Conservation (phyloP, 2,797 vertebrate species). For the Crenuchus spilurus region DNA sequence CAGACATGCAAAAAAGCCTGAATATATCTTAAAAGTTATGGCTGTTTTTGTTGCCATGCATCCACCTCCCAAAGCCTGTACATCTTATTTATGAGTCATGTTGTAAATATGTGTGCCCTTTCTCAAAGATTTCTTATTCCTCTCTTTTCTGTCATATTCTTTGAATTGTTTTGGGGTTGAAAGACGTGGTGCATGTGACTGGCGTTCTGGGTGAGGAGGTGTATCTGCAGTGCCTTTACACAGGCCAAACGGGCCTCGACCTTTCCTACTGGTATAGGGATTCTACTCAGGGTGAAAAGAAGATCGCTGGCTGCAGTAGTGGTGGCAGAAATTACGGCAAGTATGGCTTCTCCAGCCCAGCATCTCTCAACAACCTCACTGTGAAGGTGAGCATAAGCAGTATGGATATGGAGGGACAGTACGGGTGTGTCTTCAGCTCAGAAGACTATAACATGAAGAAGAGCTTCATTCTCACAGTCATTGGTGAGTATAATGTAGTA, state of each 20-base stretch:
- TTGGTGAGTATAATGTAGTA: slow-evolving; percentile 75
- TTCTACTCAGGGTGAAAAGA: slow-evolving; percentile 41
- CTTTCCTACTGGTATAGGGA: slow-evolving; percentile 63
- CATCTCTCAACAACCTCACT: slow-evolving; percentile 73
- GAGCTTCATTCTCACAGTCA: slow-evolving; percentile 60
- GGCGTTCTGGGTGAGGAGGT: slow-evolving; percentile 69
- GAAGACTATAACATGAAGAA: not conserved
- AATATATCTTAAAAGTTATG: too few relatives aligned
- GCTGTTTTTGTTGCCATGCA: too few relatives aligned
- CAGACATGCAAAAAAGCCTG: too few relatives aligned
- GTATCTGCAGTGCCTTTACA: slow-evolving; percentile 69
- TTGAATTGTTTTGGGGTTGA: slow-evolving; percentile 41
- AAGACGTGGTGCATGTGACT: slow-evolving; percentile 53
- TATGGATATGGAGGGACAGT: slow-evolving; percentile 68
- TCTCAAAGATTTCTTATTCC: not conserved
- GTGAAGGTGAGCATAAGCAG: slow-evolving; percentile 62
- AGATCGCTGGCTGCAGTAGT: slow-evolving; percentile 54
- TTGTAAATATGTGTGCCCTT: not conserved
- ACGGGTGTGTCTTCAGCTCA: slow-evolving; percentile 67
- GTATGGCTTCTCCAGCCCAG: slow-evolving; percentile 57
- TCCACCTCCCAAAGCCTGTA: slow-evolving; percentile 23
- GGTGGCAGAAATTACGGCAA: not conserved
- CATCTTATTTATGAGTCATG: not conserved
- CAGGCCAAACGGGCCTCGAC: slow-evolving; percentile 48
- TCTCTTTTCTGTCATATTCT: slow-evolving; percentile 48